Evolutionary conservation across 1,140 invertebrate genomes (phyloP), one percentile per base, ranked within the genome.

Genomic region (Sitophilus oryzae): DNA sequence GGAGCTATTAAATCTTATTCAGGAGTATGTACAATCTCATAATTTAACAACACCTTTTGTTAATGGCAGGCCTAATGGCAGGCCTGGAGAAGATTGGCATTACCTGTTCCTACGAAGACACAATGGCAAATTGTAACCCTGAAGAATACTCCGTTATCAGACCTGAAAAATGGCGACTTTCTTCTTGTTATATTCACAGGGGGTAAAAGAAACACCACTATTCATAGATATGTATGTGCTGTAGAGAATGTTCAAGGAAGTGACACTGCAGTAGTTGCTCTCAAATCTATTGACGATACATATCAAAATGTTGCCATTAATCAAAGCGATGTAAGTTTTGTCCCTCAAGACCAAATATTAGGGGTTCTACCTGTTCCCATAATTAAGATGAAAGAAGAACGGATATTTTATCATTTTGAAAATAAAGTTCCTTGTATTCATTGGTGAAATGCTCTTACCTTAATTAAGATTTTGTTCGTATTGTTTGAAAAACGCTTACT

Each of bases 61-160:
- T 34, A 22, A 57, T 57, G 47, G 37, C 18, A 23, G 34, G 19
- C 55, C 47, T 22, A n/a, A n/a, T n/a, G n/a, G n/a, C n/a, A n/a
- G n/a, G n/a, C n/a, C n/a, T n/a, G 48, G 49, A n/a, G 6, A 53
- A 19, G 42, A 57, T 44, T 57, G 55, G 55, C 52, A 57, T 45
- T 40, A 25, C 30, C 11, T 23, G 25, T 55, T 55, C 40, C 15
- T 47, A 44, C 37, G 40, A 25, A 35, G 52, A 2, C 44, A 57
- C 36, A 45, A 21, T n/a, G n/a, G 22, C 3, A 45, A 2, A 6
- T 18, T 8, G 2, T 45, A 14, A 20, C 11, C 2, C 1, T 45
- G 11, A 44, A 18, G 4, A 20, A 20, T 6, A 45, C 42, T 14
- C 8, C 2, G 2, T 1, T 45, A 14, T 9, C 16, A 18, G 42